Percentiles rank a stretch among this genome's conserved stretches.
Evolutionary conservation across 2,113 vertebrate genomes (phyloP).

Genomic region (Neodon shergylaensis): DNA sequence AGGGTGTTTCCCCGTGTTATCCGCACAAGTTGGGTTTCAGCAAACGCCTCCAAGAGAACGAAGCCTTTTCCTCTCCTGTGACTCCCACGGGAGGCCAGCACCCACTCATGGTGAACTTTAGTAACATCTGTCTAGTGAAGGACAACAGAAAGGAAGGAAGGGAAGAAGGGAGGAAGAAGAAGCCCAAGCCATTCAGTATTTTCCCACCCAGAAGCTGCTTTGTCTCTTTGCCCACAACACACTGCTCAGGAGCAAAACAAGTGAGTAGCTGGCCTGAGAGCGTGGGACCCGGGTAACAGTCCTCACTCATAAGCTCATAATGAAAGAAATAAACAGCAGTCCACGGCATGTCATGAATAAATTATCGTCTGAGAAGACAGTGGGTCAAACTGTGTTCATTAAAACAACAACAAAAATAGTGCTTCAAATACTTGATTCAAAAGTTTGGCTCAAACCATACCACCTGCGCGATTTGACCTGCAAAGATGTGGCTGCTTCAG

Average conservation of each 20-base stretch:
- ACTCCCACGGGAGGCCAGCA: not conserved
- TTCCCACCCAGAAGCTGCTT: not conserved
- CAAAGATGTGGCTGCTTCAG: not conserved
- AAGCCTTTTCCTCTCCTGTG: not conserved
- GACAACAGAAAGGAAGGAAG: not conserved
- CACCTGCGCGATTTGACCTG: not conserved
- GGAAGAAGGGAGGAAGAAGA: not conserved
- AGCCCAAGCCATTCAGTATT: not conserved
- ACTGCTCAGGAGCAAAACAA: not conserved
- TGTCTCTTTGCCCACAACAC: not conserved
- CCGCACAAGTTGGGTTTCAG: not conserved
- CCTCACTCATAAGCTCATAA: not conserved
- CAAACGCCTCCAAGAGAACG: not conserved
- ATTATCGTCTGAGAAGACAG: not conserved
- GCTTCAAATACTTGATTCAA: not conserved
- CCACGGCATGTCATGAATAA: not conserved
- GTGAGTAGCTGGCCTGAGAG: not conserved
- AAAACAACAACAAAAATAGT: not conserved
- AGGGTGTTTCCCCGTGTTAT: not conserved
- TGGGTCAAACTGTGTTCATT: not conserved
- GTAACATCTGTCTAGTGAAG: not conserved
- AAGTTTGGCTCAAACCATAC: not conserved
- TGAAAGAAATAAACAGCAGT: conserved; percentile 1
- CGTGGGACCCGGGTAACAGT: not conserved
- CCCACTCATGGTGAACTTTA: not conserved